Conservation (phyloP, 2,888 invertebrate genomes). For the Sussaba pulchella region DNA sequence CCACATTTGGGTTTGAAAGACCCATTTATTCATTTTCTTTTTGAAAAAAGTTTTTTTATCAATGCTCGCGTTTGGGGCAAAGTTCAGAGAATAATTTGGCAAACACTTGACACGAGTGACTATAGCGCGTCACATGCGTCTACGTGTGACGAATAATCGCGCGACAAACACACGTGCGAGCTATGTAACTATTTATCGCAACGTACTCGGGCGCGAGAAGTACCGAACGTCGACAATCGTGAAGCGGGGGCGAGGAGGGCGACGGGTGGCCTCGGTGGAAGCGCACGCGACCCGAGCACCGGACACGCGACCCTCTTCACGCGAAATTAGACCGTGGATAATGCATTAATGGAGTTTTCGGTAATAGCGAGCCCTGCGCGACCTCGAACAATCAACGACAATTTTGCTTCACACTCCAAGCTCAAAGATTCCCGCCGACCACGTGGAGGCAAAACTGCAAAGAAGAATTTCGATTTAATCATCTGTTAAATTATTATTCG, state of each 20-base stretch:
- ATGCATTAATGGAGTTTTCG: constrained; percentile 16
- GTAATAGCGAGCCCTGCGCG: not conserved
- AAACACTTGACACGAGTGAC: constrained; percentile 60
- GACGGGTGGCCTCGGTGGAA: constrained; percentile 11
- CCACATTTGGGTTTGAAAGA: constrained; percentile 5
- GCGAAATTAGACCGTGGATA: constrained; percentile 29
- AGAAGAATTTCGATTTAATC: no score
- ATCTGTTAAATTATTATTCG: no score
- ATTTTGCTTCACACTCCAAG: not conserved
- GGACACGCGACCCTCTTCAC: constrained; percentile 67
- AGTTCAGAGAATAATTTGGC: constrained; percentile 40
- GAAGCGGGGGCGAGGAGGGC: no score
- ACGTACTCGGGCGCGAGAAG: constrained; percentile 42
- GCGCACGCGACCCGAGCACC: constrained; percentile 61
- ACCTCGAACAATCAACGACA: not conserved
- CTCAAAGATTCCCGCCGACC: not conserved
- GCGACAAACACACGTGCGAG: constrained; percentile 39
- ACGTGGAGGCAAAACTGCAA: not conserved
- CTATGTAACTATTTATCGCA: not conserved
- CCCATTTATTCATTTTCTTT: no score
- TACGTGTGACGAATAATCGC: constrained; percentile 44
- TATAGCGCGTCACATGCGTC: constrained; percentile 13
- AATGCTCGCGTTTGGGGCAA: constrained; percentile 22
- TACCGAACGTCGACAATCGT: constrained; percentile 47
- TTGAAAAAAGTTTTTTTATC: no score